phyloP scores from a whole-genome alignment of 2,888 invertebrate genomes.

The Spicauda simplicius region DNA sequence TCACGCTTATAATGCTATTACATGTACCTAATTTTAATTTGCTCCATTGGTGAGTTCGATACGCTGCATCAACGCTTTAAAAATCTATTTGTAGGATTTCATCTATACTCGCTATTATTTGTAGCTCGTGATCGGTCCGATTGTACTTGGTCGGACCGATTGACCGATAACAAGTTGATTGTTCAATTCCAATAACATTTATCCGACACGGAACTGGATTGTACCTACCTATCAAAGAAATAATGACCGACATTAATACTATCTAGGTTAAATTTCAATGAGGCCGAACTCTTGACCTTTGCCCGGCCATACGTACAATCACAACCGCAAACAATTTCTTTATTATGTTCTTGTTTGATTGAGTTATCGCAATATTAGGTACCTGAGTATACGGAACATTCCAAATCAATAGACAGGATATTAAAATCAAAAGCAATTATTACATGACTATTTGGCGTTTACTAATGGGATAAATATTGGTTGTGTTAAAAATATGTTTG shows the following conservation, averaged over 20 bases:
- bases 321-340: conserved; percentile 16
- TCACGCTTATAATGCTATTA: conserved; percentile 73
- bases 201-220: conserved; percentile 45
- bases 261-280: conserved; percentile 56
- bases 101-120: conserved; percentile 64
- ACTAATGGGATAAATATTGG: not conserved
- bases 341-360: conserved; percentile 16
- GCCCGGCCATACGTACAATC: conserved; percentile 41
- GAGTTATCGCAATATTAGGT: conserved; percentile 8
- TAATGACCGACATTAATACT: conserved; percentile 50
- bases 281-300: conserved; percentile 51
- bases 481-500: not conserved
- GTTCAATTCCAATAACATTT: conserved; percentile 61
- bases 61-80: conserved; percentile 51
- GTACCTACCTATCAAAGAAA: conserved; percentile 27
- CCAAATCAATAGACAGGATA: not conserved
- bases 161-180: conserved; percentile 55
- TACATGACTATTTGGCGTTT: not conserved
- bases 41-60: conserved; percentile 60
- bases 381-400: not conserved
- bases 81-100: conserved; percentile 59
- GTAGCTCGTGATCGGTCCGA: conserved; percentile 58
- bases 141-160: conserved; percentile 50
- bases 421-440: not conserved
- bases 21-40: conserved; percentile 72